These are phyloP conservation scores for Balanococcus diminutus DNA, from an alignment of 2,888 invertebrate species.

Conservation along the genomic window DNA sequence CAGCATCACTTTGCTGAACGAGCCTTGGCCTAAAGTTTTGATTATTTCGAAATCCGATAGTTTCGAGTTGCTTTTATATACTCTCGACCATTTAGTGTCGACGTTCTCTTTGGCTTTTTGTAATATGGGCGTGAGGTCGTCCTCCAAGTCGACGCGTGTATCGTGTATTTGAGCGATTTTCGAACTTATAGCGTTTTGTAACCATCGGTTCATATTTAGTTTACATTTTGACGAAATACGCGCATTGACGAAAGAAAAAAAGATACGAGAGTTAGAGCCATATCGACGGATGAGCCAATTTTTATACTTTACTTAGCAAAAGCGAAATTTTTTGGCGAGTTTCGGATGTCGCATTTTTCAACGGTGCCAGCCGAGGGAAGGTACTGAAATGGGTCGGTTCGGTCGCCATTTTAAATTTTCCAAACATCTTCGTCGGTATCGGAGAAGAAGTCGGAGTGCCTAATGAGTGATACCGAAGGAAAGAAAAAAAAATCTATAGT, in stretches of 20 bases:
- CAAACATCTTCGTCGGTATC: neutral
- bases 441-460: neutral
- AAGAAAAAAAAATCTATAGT: neutral
- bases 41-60: constrained; percentile 45
- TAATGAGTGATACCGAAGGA: neutral
- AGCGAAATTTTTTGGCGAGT: neutral
- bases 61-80: neutral
- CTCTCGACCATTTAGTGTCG: constrained; percentile 9
- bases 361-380: neutral
- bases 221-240: constrained; percentile 10
- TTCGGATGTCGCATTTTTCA: neutral
- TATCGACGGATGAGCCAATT: neutral
- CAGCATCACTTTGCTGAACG: constrained; percentile 28
- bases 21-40: neutral
- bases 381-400: neutral
- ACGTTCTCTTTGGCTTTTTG: constrained; percentile 36
- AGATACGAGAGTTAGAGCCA: neutral
- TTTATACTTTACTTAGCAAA: neutral
- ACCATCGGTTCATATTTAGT: constrained; percentile 37
- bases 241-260: neutral
- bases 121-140: constrained; percentile 9
- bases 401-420: neutral
- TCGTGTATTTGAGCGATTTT: neutral
- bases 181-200: neutral
- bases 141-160: neutral